Conservation (phyloP, 2,888 invertebrate species). For the Prosapia bicincta region DNA sequence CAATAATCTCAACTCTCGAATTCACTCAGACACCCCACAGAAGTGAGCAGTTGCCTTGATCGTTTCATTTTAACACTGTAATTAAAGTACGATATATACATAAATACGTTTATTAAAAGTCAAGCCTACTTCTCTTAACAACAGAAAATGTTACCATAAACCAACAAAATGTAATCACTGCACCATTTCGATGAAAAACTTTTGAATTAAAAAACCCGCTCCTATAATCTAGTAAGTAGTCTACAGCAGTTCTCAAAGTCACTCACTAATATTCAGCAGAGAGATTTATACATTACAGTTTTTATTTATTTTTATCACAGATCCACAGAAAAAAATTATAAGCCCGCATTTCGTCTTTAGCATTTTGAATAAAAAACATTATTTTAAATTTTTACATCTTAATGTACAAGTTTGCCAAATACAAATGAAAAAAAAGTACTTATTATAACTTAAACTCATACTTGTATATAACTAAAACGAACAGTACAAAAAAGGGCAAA, state of each 20-base stretch:
- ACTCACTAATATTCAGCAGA: not conserved
- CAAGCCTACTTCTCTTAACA: too few species aligned
- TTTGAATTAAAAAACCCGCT: not conserved
- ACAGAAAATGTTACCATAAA: too few species aligned
- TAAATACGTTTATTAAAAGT: too few species aligned
- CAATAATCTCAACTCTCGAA: too few species aligned
- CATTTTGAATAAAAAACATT: not conserved
- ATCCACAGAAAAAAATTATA: not conserved
- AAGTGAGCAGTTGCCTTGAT: too few species aligned
- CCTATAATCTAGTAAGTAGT: not conserved
- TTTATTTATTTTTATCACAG: not conserved
- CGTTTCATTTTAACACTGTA: too few species aligned
- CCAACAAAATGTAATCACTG: not conserved
- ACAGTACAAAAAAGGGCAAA: too few species aligned
- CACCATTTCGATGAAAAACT: not conserved
- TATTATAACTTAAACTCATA: too few species aligned
- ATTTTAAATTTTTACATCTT: not conserved
- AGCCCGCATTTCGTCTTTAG: not conserved
- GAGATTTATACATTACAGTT: not conserved
- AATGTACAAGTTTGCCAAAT: not conserved
- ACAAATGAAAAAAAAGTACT: too few species aligned
- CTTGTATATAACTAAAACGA: too few species aligned
- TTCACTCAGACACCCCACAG: too few species aligned
- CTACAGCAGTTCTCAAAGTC: not conserved
- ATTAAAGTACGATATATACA: not conserved